Percentiles rank a stretch among this genome's conserved stretches.
Conservation (phyloP, 1,140 invertebrate species). For the Drosophila lini region DNA sequence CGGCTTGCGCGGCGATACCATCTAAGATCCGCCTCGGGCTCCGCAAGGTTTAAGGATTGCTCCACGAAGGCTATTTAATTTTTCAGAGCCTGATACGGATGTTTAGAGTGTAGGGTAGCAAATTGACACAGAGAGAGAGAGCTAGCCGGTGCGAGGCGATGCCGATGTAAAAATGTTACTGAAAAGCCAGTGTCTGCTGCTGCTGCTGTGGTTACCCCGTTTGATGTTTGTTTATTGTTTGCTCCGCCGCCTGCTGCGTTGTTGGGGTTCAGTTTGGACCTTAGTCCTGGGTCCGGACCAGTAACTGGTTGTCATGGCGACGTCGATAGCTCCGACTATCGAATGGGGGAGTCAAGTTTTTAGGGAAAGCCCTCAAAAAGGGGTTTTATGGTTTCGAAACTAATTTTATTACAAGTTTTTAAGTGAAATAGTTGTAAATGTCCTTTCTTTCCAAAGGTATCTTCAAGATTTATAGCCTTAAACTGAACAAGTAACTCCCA, state of each 20-base stretch:
- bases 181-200: slow-evolving; percentile 70
- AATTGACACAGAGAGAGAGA: slow-evolving; percentile 8
- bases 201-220: slow-evolving; percentile 70
- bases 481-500: neutral
- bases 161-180: slow-evolving; percentile 54
- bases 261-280: slow-evolving; percentile 19
- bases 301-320: slow-evolving; percentile 28
- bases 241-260: slow-evolving; percentile 43
- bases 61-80: slow-evolving; percentile 1
- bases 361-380: neutral
- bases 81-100: slow-evolving; percentile 8
- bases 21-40: slow-evolving; percentile 36
- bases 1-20: slow-evolving; percentile 72
- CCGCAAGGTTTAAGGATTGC: slow-evolving; percentile 1
- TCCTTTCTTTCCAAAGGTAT: neutral
- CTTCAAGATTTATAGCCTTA: neutral
- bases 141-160: slow-evolving; percentile 58
- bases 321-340: slow-evolving; percentile 31
- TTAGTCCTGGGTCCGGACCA: slow-evolving; percentile 1
- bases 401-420: neutral
- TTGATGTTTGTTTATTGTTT: slow-evolving; percentile 68
- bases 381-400: neutral
- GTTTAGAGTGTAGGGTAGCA: slow-evolving; percentile 28
- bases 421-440: neutral
- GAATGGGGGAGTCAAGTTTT: slow-evolving; percentile 9